Base-by-base conservation (phyloP, 2,888 invertebrate genomes). In the Lampropteryx suffumata region DNA sequence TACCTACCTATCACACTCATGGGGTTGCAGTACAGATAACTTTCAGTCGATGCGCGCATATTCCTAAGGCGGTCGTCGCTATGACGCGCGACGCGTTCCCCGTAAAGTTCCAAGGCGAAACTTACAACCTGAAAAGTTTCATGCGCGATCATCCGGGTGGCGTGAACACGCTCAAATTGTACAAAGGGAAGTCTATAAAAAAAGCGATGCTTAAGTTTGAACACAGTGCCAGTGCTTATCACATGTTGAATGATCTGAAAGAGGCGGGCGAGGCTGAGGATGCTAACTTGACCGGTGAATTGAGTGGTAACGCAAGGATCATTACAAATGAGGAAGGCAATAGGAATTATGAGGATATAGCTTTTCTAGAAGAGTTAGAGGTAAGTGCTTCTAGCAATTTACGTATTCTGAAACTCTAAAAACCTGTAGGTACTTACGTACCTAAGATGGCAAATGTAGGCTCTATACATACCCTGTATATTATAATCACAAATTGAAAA, bases 121-220 rank as follows among this genome's bases (percentile, higher is more conserved):
- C 77, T 39, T 95, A 95, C 78, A 92, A 96, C 70, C 84, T 96
- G 44, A 82, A 91, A 36, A 76, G 85, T 27, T 95, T 96, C 68
- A 64, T 94, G 41, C 91, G 90, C 42, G 93, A 94, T 64, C 95
- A 96, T 76, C 96, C 96, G 0, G 96, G 95, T 0, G 95, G 96
- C 0, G 74, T 92, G 0, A 93, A 93, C 64, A 93, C 93, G 1
- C 76, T 96, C 0, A 82, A 90, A 59, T 77, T 78, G n/a, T 93
- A 87, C 61, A 81, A 87, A 65, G 91, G 91, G 3, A 91, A 87
- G 65, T 91, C 91, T 42, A 78, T 94, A 26, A 74, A 85, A 12
- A 75, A 84, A 11, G 92, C 90, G 9, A 91, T 94, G 91, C 64
- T 73, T 35, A 81, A 90, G 12, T 91, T 90, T 27, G 85, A 91